phyloP scores from a whole-genome alignment of 2,113 vertebrate genomes.

The Odocoileus hemionus region DNA sequence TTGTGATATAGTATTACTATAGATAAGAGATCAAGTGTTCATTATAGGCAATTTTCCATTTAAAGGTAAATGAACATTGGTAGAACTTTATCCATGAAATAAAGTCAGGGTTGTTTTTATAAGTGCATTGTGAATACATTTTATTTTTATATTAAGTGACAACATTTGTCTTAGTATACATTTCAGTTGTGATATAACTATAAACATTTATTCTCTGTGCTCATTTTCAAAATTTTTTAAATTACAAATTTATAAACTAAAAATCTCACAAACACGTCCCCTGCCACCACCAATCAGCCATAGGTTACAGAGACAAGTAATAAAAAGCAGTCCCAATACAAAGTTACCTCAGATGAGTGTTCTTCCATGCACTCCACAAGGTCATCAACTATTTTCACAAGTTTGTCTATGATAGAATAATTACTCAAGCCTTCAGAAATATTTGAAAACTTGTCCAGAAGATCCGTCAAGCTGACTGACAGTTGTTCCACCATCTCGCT shows the following conservation, averaged over 20 bases:
- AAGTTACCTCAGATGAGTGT: slow-evolving; percentile 80
- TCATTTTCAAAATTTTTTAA: not conserved
- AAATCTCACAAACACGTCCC: not conserved
- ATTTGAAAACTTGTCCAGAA: slow-evolving; percentile 83
- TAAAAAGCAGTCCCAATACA: not conserved
- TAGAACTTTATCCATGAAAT: not conserved
- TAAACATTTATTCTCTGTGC: not conserved
- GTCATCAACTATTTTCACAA: slow-evolving; percentile 83
- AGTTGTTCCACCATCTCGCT: slow-evolving; percentile 83
- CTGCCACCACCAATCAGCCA: not conserved
- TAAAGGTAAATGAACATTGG: not conserved
- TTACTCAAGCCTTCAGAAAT: slow-evolving; percentile 83
- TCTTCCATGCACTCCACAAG: slow-evolving; percentile 79
- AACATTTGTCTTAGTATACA: not conserved
- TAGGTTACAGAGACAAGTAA: not conserved
- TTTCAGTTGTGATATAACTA: not conserved
- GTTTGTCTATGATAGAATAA: slow-evolving; percentile 85
- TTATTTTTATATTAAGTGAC: not conserved
- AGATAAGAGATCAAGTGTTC: not conserved
- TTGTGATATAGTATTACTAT: not conserved
- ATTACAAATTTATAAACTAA: not conserved
- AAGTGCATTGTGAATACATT: not conserved
- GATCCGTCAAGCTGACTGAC: slow-evolving; percentile 80
- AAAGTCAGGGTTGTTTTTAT: not conserved
- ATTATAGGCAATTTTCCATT: not conserved